Base-by-base conservation (phyloP, 1,140 invertebrate species). In the Aricia agestis region DNA sequence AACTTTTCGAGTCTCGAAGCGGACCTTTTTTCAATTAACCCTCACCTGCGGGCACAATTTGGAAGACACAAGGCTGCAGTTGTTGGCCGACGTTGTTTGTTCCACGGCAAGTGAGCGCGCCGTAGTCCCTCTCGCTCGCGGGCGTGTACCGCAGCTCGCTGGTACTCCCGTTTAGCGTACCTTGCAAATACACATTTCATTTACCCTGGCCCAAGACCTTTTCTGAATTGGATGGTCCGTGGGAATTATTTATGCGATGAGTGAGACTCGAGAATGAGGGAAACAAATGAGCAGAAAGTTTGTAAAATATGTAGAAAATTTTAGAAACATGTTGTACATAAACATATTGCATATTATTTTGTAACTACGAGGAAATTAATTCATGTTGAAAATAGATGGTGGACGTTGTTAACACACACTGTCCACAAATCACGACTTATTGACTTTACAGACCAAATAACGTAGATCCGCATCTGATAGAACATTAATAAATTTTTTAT, bases 21-120 rank as follows among this genome's bases (percentile, higher is more conserved):
- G 6, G 10, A 59, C 58, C 58, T 59, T 59, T 63, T 63, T 63
- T 63, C 59, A 63, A 63, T 63, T 70, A 69, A 17, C 10, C 82
- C 84, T 93, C 90, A 97, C 96, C 96, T 86, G 97, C 97, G 32
- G 96, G 96, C 75, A 98, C 96, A 68, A 98, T 95, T 90, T 97
- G 96, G 85, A 97, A 98, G 73, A 97, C 93, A 87, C 97, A 98
- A 6, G 97, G 97, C 69, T 96, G 94, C 69, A 93, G 91, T 84
- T 98, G 97, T 67, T 94, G 93, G 5, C 97, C 97, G 73, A 98
- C 97, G 15, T 93, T 85, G 91, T 98, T 98, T 69, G 93, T 94
- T 18, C 95, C 97, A 92, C 95, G 95, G 83, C 97, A 98, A 9
- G 95, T 94, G 74, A 97, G 82, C 1, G 96, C 95, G 7, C 97